Base-by-base conservation (phyloP, 2,888 invertebrate species). In the Lycaena phlaeas region DNA sequence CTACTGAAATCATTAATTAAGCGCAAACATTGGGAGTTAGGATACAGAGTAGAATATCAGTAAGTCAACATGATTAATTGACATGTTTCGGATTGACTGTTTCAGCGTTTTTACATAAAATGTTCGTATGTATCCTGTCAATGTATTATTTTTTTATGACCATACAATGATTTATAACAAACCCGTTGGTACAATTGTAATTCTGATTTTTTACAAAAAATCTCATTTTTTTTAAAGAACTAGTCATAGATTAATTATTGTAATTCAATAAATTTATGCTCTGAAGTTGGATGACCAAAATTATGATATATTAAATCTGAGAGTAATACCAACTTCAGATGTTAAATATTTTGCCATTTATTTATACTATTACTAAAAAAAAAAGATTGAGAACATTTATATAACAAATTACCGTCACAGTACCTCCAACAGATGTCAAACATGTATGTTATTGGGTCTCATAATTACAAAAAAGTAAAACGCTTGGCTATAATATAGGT, bases 1-100 rank as follows among this genome's bases (percentile, higher is more conserved):
- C 46, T 50, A 49, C 48, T 59, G 57, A 54, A 64, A 62, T 58
- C 58, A 69, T 68, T 69, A 66, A 68, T 67, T 64, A 62, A 56
- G 55, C 51, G 53, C 57, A 59, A 64, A 59, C 56, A 59, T 54
- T 54, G 52, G 55, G 51, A 52, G 44, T 39, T 38, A 49, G 45
- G 34, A 40, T 40, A 27, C 43, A 45, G 36, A 39, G 12, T 12
- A 18, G 34, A 27, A 42, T 31, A 38, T 26, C 43, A 44, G 46
- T 29, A 28, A 27, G 25, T 14, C 18, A 41, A 41, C 3, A 25
- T 36, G 39, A 40, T 37, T 39, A 27, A 40, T 41, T 41, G 39
- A 12, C 34, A 4, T 9, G 14, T 18, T 34, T 12, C 7, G 7
- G 28, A 9, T 14, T 14, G 5, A 29, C 5, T 14, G 14, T 47